Conservation (phyloP, 2,888 invertebrate species). For the Busseola fusca region DNA sequence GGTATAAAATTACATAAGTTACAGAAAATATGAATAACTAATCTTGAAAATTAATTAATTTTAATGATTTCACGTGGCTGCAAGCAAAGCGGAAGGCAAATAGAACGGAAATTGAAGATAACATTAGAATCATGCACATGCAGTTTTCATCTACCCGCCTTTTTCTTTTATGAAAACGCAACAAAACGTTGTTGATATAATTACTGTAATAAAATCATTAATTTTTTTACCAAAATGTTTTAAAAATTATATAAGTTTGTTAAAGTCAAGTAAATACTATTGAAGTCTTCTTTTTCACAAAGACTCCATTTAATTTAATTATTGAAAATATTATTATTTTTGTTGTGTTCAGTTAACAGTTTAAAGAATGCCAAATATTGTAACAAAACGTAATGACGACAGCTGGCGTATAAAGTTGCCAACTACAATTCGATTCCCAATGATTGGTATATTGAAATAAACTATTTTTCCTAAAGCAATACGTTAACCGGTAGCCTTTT, state of each 20-base stretch:
- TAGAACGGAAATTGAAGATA: constrained; percentile 45
- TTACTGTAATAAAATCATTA: neutral
- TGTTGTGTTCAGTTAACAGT: neutral
- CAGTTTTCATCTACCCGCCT: constrained; percentile 58
- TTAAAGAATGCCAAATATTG: neutral
- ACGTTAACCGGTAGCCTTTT: neutral
- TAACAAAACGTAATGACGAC: constrained; percentile 43
- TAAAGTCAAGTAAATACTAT: neutral
- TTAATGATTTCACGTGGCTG: constrained; percentile 58
- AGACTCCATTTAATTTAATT: neutral
- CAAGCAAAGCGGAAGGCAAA: constrained; percentile 50
- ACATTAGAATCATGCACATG: neutral
- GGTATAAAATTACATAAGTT: neutral
- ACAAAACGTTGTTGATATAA: constrained; percentile 24
- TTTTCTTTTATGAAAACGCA: constrained; percentile 14
- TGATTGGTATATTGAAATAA: neutral
- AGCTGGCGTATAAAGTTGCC: constrained; percentile 12
- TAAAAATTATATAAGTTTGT: accelerated
- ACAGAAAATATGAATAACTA: neutral
- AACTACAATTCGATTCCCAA: neutral
- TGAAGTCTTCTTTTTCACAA: neutral
- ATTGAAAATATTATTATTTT: neutral
- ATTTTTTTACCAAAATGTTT: neutral
- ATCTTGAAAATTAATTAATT: neutral
- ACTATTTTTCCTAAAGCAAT: neutral